Conservation (phyloP, 2,113 vertebrate genomes). For the Caretta caretta region DNA sequence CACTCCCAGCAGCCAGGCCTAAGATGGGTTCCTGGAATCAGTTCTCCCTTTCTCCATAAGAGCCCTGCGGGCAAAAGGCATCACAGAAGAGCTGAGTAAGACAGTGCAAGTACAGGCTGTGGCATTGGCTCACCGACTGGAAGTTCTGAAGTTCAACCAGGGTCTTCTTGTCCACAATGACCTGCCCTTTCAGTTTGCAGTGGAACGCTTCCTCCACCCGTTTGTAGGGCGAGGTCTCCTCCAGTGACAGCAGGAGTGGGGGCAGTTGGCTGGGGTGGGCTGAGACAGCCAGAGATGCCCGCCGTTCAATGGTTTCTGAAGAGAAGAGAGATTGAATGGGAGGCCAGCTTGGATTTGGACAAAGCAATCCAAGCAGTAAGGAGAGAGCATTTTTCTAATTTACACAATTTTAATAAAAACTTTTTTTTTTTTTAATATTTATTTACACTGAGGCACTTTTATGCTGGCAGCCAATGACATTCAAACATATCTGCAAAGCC, state of each 20-base stretch:
- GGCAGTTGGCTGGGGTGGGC: slow-evolving; percentile 78
- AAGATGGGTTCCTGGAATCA: not conserved
- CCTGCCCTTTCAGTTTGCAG: slow-evolving; percentile 89
- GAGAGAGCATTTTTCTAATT: not conserved
- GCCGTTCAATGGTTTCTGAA: slow-evolving; percentile 89
- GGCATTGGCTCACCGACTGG: slow-evolving; percentile 87
- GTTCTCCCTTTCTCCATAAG: not conserved
- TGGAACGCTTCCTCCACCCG: slow-evolving; percentile 91
- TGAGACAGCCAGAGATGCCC: slow-evolving; percentile 73
- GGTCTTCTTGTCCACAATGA: slow-evolving; percentile 91
- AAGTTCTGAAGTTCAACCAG: slow-evolving; percentile 94
- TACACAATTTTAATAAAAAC: not conserved
- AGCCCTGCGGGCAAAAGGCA: not conserved
- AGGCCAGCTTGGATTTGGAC: not conserved
- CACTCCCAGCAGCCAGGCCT: not conserved
- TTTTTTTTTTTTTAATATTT: not conserved
- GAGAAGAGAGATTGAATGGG: not conserved
- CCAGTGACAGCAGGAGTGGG: slow-evolving; percentile 78
- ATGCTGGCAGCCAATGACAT: not conserved
- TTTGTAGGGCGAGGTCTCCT: slow-evolving; percentile 78
- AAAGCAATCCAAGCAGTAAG: not conserved
- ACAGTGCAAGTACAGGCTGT: slow-evolving; percentile 38
- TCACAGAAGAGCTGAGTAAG: not conserved
- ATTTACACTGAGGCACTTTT: not conserved
- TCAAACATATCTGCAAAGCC: not conserved